Percentiles rank a stretch among this genome's conserved stretches.
phyloP scores from a whole-genome alignment of 2,888 invertebrate genomes.

The Acronicta leporina region DNA sequence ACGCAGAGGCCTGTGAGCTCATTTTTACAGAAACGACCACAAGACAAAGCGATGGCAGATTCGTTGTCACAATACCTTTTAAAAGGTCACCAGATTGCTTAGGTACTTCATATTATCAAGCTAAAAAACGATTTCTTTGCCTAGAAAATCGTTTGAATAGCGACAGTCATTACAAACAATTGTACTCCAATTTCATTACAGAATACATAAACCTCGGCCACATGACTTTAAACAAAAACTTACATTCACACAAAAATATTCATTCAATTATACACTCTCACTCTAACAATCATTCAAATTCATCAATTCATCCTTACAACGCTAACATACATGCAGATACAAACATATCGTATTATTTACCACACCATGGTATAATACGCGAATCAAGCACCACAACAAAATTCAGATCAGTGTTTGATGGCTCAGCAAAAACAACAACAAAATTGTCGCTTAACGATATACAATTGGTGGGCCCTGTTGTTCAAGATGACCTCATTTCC shows the following conservation, averaged over 20 bases:
- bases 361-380: constrained; percentile 2
- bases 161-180: not conserved
- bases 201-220: constrained; percentile 3
- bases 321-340: not conserved
- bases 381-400: constrained; percentile 3
- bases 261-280: not conserved
- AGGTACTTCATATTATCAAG: constrained; percentile 5
- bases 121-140: constrained; percentile 6
- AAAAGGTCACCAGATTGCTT: not conserved
- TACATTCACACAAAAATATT: not conserved
- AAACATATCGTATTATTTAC: not conserved
- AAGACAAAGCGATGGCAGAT: constrained; percentile 3
- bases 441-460: not conserved
- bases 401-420: constrained; percentile 1
- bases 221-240: not conserved
- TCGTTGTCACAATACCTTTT: constrained; percentile 4
- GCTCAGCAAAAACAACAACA: not conserved
- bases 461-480: not conserved
- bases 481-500: constrained; percentile 6
- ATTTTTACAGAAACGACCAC: constrained; percentile 2
- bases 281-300: not conserved
- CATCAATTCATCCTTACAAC: not conserved
- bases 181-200: constrained; percentile 4
- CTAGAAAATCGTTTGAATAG: constrained; percentile 4
- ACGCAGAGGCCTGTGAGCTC: not conserved